phyloP scores from a whole-genome alignment of 2,888 invertebrate genomes.

The Oegoconia quadripuncta region DNA sequence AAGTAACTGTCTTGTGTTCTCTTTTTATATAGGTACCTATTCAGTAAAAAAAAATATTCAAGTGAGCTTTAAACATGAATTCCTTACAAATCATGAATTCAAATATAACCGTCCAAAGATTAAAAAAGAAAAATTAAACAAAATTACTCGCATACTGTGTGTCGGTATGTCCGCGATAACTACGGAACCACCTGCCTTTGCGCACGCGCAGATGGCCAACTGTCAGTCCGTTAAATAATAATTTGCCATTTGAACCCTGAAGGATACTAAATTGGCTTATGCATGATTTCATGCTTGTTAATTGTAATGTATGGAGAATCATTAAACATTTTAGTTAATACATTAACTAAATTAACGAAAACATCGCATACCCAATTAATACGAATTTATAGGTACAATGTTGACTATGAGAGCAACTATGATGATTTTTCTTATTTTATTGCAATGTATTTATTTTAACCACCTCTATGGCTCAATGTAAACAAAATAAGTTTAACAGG shows the following conservation, averaged over 20 bases:
- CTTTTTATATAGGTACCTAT: too few relatives aligned
- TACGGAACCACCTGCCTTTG: slow-evolving; percentile 21
- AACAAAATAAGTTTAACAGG: too few relatives aligned
- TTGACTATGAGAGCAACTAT: too few relatives aligned
- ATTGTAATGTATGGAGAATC: slow-evolving; percentile 11
- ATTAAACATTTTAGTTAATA: slow-evolving; percentile 6
- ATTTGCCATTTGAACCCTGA: slow-evolving; percentile 34
- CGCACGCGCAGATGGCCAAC: slow-evolving; percentile 28
- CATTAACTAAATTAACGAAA: slow-evolving; percentile 3
- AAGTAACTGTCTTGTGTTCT: too few relatives aligned
- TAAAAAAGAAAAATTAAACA: slow-evolving; percentile 19
- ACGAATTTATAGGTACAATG: too few relatives aligned
- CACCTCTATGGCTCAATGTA: too few relatives aligned
- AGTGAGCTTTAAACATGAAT: slow-evolving; percentile 10
- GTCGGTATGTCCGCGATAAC: slow-evolving; percentile 17
- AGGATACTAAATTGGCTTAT: slow-evolving; percentile 17
- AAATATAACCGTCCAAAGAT: slow-evolving; percentile 14
- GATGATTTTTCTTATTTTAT: too few relatives aligned
- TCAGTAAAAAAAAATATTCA: too few relatives aligned
- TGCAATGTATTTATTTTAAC: too few relatives aligned
- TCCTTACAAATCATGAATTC: slow-evolving; percentile 20
- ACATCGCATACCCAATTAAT: too few relatives aligned
- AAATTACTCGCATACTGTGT: slow-evolving; percentile 23
- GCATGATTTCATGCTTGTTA: slow-evolving; percentile 14
- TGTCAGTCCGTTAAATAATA: slow-evolving; percentile 25